Percentiles rank a stretch among this genome's conserved stretches.
Evolutionary conservation across 2,888 invertebrate genomes (phyloP).

Genomic region (Plagodis pulveraria): DNA sequence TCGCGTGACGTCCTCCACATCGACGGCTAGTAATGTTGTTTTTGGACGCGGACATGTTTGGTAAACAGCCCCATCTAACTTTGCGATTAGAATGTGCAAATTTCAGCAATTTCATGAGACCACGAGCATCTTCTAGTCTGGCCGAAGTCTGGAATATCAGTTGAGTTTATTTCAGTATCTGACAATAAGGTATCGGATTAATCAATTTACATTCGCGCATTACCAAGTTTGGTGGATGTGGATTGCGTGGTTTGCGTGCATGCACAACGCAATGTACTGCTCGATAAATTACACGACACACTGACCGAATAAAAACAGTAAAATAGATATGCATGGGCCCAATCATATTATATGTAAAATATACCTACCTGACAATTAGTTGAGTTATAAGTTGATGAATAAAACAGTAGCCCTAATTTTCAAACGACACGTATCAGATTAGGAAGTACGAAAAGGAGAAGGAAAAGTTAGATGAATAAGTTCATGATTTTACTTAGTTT

Average conservation of each 20-base stretch:
- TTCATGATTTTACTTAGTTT: too few species aligned
- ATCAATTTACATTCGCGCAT: slow-evolving; percentile 38
- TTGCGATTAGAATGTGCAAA: slow-evolving; percentile 11
- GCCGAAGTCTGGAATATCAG: slow-evolving; percentile 8
- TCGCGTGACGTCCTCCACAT: slow-evolving; percentile 44
- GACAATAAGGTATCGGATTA: slow-evolving; percentile 14
- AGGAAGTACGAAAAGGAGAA: too few species aligned
- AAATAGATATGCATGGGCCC: slow-evolving; percentile 44
- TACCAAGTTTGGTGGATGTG: slow-evolving; percentile 34
- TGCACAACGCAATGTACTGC: slow-evolving; percentile 64
- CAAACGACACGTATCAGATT: too few species aligned
- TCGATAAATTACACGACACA: slow-evolving; percentile 69
- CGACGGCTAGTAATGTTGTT: slow-evolving; percentile 24
- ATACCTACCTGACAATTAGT: too few species aligned
- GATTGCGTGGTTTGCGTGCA: slow-evolving; percentile 55
- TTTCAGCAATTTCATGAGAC: not conserved
- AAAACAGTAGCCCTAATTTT: too few species aligned
- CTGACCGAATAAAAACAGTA: slow-evolving; percentile 69
- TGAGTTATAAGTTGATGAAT: too few species aligned
- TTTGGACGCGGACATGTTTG: slow-evolving; percentile 17
- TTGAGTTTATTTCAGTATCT: not conserved
- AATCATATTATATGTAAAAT: too few species aligned
- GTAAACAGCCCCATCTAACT: slow-evolving; percentile 18
- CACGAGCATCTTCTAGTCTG: not conserved
- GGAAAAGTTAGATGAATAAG: too few species aligned